Base-by-base conservation (phyloP, 2,888 invertebrate genomes). In the Pteria penguin region DNA sequence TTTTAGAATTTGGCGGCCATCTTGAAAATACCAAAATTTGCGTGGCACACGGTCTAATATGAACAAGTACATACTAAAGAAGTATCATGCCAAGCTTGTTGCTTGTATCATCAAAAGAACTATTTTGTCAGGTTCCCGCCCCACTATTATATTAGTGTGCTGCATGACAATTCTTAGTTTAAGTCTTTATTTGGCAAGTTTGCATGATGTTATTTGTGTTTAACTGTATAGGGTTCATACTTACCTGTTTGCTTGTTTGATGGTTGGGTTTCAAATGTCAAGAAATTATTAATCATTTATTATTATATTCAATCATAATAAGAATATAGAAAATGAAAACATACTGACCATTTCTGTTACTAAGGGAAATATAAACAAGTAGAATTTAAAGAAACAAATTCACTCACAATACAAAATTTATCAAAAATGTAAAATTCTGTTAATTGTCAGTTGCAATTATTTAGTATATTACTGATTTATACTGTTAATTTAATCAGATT, bases 311-410 rank as follows among this genome's bases (percentile, higher is more conserved):
- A 45, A 45, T 45, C 45, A 45, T 45, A 18, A 45, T 45, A 45
- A n/a, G n/a, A n/a, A n/a, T n/a, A n/a, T n/a, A n/a, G n/a, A n/a
- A 45, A 45, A 45, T 45, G 18, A 45, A 45, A 45, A 45, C 18
- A 18, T 45, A 45, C 8, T 18, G 18, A 45, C 45, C 18, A 45
- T 45, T 45, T 45, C 45, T 45, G 45, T 45, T 45, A 14, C 45
- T 45, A 45, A 14, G 45, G 8, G 45, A 45, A 45, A 45, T 45
- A 45, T 45, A 45, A 45, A 45, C 45, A 18, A 57, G 24, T 57
- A 22, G 57, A 57, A 57, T 57, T 57, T 57, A 57, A 57, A 22
- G 22, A 22, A 57, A 57, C 45, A 45, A 45, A 45, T 45, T 45
- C 11, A 45, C 45, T 45, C 45, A 8, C 8, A 45, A 45, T 45